A percentile compares a stretch with the other conserved stretches of the same genome.
Conservation (phyloP, 1,140 invertebrate genomes). For the Eurosta solidaginis region DNA sequence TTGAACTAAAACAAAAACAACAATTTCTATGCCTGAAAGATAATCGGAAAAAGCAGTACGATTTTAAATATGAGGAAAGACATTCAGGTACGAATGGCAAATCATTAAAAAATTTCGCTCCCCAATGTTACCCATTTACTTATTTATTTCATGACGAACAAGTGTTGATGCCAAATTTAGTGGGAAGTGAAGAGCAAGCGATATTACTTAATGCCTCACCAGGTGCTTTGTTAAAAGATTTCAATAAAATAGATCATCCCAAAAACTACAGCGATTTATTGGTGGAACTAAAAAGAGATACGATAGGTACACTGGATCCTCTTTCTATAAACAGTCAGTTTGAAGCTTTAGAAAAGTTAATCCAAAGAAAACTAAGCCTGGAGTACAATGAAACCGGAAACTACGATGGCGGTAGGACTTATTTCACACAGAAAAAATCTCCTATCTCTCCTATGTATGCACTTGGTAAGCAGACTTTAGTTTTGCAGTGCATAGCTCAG, state of each 20-base stretch:
- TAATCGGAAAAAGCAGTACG: not conserved
- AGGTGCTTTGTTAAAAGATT: slow-evolving; percentile 44
- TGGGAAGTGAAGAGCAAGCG: not conserved
- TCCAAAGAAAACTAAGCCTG: not conserved
- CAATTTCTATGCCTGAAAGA: not conserved
- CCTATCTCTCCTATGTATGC: not conserved
- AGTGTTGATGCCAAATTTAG: not conserved
- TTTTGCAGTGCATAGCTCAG: too few species aligned
- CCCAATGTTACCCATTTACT: too few species aligned
- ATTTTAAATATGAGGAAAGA: not conserved
- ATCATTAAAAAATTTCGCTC: too few species aligned
- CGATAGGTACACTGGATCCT: slow-evolving; percentile 11
- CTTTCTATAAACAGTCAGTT: not conserved
- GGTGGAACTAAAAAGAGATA: slow-evolving; percentile 36
- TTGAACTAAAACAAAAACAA: slow-evolving; percentile 49
- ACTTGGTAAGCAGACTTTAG: not conserved
- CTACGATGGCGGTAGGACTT: not conserved
- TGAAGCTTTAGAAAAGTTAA: not conserved
- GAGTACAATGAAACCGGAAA: not conserved
- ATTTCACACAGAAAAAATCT: not conserved
- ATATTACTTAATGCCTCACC: not conserved
- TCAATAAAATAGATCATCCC: slow-evolving; percentile 9
- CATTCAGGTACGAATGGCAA: not conserved
- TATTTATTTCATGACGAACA: not conserved
- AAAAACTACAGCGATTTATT: slow-evolving; percentile 38